A percentile compares a stretch with the other conserved stretches of the same genome.
phyloP scores from a whole-genome alignment of 2,113 vertebrate genomes.

The Pachycephala philippinensis region DNA sequence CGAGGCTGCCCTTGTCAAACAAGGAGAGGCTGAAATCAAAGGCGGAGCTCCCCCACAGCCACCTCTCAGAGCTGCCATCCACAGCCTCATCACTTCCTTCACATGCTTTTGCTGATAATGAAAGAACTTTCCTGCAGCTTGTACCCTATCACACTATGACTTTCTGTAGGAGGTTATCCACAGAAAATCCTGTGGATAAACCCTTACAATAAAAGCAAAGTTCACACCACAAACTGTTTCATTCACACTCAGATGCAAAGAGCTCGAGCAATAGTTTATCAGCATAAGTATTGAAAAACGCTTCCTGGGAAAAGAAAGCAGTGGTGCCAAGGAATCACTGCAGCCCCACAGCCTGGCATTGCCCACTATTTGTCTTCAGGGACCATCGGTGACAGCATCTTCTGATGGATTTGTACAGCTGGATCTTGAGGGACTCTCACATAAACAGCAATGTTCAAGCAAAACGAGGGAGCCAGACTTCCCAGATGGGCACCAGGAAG shows the following conservation, averaged over 20 bases:
- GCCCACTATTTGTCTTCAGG: accelerated
- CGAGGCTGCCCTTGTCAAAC: not conserved
- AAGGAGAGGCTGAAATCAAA: not conserved
- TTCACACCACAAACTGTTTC: not conserved
- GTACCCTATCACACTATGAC: not conserved
- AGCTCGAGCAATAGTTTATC: not conserved
- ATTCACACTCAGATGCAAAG: not conserved
- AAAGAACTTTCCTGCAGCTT: not conserved
- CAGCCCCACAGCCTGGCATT: not conserved
- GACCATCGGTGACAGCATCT: not conserved
- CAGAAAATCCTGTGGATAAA: not conserved
- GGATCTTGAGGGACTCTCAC: not conserved
- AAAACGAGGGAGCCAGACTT: not conserved
- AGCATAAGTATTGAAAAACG: not conserved
- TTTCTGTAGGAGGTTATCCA: not conserved
- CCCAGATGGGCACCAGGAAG: not conserved
- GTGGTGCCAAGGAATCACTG: not conserved
- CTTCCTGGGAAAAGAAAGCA: not conserved
- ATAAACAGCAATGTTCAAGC: not conserved
- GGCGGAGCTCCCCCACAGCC: not conserved
- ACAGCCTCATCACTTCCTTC: not conserved
- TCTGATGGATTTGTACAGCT: not conserved
- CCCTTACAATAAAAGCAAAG: not conserved
- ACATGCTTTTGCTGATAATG: not conserved
- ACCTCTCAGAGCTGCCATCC: not conserved